phyloP scores from a whole-genome alignment of 2,797 vertebrate genomes.

The Chelon auratus region DNA sequence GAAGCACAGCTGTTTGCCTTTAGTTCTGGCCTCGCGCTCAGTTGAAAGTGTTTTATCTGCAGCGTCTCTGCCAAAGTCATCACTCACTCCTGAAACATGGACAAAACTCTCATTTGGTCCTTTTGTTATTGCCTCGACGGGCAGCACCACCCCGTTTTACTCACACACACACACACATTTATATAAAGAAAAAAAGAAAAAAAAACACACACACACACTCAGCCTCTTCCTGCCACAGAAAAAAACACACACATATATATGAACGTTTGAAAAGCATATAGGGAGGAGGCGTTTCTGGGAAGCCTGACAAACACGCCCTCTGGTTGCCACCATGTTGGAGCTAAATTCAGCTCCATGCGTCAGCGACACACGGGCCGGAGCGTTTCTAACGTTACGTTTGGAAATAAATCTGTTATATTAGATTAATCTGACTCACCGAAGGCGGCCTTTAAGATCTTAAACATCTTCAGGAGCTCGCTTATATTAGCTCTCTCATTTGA shows the following conservation, averaged over 20 bases:
- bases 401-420: too few species aligned
- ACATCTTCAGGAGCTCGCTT: too few species aligned
- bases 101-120: constrained; percentile 77
- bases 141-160: constrained; percentile 59
- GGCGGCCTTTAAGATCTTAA: too few species aligned
- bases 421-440: too few species aligned
- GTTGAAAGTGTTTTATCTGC: constrained; percentile 80
- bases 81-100: constrained; percentile 80
- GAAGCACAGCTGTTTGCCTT: constrained; percentile 83
- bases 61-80: constrained; percentile 80
- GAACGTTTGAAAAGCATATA: neutral
- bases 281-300: constrained; percentile 4
- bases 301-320: constrained; percentile 19
- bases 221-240: constrained; percentile 19
- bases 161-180: constrained; percentile 27
- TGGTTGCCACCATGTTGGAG: constrained; percentile 17
- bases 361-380: neutral
- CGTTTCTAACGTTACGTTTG: neutral
- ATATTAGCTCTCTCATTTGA: too few species aligned
- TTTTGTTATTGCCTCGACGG: constrained; percentile 74
- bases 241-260: neutral
- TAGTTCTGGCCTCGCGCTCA: constrained; percentile 78
- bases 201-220: constrained; percentile 10
- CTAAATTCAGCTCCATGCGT: neutral
- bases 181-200: neutral